Percentiles rank a stretch among this genome's conserved stretches.
Evolutionary conservation across 1,140 invertebrate species (phyloP).

Genomic region (Dendroctonus valens): DNA sequence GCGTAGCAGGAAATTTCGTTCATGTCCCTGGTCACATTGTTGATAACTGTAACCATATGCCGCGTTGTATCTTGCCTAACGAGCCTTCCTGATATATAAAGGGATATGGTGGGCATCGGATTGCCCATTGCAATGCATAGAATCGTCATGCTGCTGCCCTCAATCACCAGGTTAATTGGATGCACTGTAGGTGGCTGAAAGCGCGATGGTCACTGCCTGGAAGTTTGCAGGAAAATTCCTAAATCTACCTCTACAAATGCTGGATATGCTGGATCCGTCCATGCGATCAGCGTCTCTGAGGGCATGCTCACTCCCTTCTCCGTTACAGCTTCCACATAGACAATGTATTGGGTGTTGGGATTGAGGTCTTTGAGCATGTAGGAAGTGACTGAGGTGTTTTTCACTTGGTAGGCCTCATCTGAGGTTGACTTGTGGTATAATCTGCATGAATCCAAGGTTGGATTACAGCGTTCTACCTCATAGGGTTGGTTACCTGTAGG

Average conservation of each 20-base stretch:
- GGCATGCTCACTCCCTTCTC: slow-evolving; percentile 66
- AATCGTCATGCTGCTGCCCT: slow-evolving; percentile 80
- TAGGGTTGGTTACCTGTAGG: slow-evolving; percentile 59
- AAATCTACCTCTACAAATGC: slow-evolving; percentile 74
- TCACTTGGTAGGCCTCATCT: slow-evolving; percentile 58
- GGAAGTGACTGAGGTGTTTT: slow-evolving; percentile 66
- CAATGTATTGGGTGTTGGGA: slow-evolving; percentile 75
- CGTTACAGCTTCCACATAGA: slow-evolving; percentile 69
- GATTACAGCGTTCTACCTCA: neutral
- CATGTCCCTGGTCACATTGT: slow-evolving; percentile 79
- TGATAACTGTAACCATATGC: slow-evolving; percentile 78
- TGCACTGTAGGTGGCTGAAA: slow-evolving; percentile 74
- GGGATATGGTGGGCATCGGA: slow-evolving; percentile 76
- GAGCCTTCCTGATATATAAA: slow-evolving; percentile 73
- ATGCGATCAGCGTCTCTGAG: slow-evolving; percentile 76
- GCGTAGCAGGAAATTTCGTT: slow-evolving; percentile 80
- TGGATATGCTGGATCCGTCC: slow-evolving; percentile 83
- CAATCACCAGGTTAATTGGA: slow-evolving; percentile 75
- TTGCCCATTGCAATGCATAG: slow-evolving; percentile 79
- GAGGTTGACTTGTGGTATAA: slow-evolving; percentile 66
- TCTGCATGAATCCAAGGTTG: slow-evolving; percentile 47
- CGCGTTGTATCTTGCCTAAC: slow-evolving; percentile 72
- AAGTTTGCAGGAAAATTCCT: too few relatives aligned
- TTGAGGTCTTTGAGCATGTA: slow-evolving; percentile 65
- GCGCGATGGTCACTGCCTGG: neutral